Conservation (phyloP, 2,888 invertebrate species). For the Drosophila paramelanica region DNA sequence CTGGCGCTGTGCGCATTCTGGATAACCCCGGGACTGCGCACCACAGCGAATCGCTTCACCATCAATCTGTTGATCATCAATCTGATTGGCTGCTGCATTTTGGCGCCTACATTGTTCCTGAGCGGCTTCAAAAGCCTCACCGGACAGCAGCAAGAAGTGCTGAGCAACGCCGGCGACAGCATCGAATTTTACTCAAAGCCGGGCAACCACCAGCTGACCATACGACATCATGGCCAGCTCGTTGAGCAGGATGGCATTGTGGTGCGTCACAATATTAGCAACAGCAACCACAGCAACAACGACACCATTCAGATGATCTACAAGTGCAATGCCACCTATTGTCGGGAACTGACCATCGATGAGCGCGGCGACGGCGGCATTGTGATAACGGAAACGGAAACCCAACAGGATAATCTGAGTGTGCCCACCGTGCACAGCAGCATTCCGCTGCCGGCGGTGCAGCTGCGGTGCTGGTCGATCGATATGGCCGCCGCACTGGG, state of each 20-base stretch:
- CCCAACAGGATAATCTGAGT: constrained; percentile 74
- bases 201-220: constrained; percentile 80
- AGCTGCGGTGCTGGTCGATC: constrained; percentile 83
- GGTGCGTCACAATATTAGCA: constrained; percentile 58
- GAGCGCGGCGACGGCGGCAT: constrained; percentile 76
- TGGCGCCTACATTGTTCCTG: constrained; percentile 84
- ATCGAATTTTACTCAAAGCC: constrained; percentile 81
- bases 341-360: constrained; percentile 80
- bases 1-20: constrained; percentile 85
- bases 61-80: constrained; percentile 85
- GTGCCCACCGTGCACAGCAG: constrained; percentile 22
- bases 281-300: constrained; percentile 35
- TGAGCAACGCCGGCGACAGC: constrained; percentile 65
- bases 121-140: constrained; percentile 55
- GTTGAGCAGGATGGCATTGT: constrained; percentile 81
- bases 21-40: constrained; percentile 85
- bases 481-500: constrained; percentile 84
- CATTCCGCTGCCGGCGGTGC: constrained; percentile 52
- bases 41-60: constrained; percentile 85
- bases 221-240: constrained; percentile 78
- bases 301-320: constrained; percentile 79
- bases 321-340: constrained; percentile 81
- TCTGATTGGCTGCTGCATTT: constrained; percentile 83
- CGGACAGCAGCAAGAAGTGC: constrained; percentile 3
- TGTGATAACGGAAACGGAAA: constrained; percentile 79